phyloP scores from a whole-genome alignment of 1,140 invertebrate species.

The Drosophila virilis region DNA sequence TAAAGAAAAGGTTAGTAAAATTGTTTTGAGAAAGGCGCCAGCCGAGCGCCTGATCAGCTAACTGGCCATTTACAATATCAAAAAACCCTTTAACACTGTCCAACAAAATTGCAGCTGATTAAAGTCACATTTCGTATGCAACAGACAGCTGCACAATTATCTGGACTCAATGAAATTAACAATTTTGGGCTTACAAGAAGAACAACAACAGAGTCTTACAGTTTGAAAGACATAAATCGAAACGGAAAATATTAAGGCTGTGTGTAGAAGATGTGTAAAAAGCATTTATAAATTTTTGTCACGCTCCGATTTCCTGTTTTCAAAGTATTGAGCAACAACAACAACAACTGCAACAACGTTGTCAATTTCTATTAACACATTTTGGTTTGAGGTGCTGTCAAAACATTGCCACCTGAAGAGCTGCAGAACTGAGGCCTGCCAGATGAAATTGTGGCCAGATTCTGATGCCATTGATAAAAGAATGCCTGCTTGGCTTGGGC shows the following conservation, averaged over 20 bases:
- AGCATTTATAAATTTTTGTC: conserved; percentile 63
- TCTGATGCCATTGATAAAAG: conserved; percentile 53
- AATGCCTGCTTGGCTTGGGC: conserved; percentile 25
- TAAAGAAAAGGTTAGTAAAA: neutral
- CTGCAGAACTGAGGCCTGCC: neutral
- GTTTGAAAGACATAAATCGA: conserved; percentile 11
- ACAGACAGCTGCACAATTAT: conserved; percentile 25
- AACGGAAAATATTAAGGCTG: conserved; percentile 10
- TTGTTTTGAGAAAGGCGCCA: neutral
- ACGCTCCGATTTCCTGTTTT: conserved; percentile 72
- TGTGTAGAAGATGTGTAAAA: conserved; percentile 17
- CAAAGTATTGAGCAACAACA: conserved; percentile 30
- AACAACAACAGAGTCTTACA: conserved; percentile 5
- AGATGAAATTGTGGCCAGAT: conserved; percentile 11
- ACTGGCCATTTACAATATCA: neutral
- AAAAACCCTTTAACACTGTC: neutral
- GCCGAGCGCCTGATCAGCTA: neutral
- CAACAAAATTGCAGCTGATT: neutral
- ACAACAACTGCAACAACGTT: conserved; percentile 23
- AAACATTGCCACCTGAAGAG: conserved; percentile 22
- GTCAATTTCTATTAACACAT: conserved; percentile 76
- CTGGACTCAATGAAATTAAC: conserved; percentile 64
- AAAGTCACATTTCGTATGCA: conserved; percentile 56
- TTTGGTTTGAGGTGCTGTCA: conserved; percentile 36
- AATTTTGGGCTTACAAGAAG: conserved; percentile 56